phyloP scores from a whole-genome alignment of 1,140 invertebrate species.

The Meloidogyne floridensis region DNA sequence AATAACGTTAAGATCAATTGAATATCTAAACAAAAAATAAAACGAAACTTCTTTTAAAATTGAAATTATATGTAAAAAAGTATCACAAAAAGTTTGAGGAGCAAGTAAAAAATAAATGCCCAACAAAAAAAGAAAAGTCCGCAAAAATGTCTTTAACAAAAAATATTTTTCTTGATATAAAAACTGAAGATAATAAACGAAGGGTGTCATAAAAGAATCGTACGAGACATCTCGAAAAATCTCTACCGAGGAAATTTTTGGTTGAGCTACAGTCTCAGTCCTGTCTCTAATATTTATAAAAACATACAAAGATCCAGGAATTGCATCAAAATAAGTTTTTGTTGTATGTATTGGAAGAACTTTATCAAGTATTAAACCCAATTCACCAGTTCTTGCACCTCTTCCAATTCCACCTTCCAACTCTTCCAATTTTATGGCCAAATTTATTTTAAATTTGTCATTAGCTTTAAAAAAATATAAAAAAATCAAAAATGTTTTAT shows the following conservation, averaged over 20 bases:
- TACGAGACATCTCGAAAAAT: no score
- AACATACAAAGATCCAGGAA: slow-evolving; percentile 26
- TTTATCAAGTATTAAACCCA: slow-evolving; percentile 19
- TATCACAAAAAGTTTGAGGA: no score
- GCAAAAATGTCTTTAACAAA: no score
- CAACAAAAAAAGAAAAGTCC: no score
- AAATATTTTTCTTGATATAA: no score
- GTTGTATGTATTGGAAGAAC: slow-evolving; percentile 19
- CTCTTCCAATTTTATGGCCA: slow-evolving; percentile 20
- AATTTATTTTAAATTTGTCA: slow-evolving; percentile 28
- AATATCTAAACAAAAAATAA: slow-evolving; percentile 10
- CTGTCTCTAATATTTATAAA: neutral
- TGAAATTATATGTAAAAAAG: no score
- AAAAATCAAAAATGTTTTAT: neutral
- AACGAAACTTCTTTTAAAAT: neutral
- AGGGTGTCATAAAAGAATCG: no score
- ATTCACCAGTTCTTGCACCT: slow-evolving; percentile 21
- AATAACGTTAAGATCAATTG: slow-evolving; percentile 13
- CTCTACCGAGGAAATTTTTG: no score
- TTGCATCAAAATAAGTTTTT: slow-evolving; percentile 14
- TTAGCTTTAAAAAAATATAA: neutral
- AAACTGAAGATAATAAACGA: no score
- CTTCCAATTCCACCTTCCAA: slow-evolving; percentile 19
- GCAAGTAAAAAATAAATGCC: no score
- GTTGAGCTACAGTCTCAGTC: no score